Conservation (phyloP, 2,113 vertebrate genomes). For the Physeter macrocephalus region DNA sequence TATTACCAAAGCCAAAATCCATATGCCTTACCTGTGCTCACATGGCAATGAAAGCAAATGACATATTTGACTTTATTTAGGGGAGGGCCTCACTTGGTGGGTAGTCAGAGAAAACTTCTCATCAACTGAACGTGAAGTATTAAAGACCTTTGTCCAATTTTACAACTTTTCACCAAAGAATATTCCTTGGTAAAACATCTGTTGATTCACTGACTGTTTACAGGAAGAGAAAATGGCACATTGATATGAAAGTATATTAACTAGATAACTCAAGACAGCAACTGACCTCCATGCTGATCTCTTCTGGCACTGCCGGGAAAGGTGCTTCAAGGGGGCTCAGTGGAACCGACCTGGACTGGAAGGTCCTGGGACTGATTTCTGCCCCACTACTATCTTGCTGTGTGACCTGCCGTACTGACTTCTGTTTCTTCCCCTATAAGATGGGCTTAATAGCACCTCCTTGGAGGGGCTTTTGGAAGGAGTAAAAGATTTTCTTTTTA, state of each 20-base stretch:
- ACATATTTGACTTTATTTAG: neutral
- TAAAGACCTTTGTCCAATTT: neutral
- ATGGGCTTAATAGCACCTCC: neutral
- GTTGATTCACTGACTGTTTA: neutral
- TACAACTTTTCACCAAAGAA: neutral
- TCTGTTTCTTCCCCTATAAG: neutral
- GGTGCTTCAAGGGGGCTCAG: neutral
- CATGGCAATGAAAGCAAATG: neutral
- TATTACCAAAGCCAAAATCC: neutral
- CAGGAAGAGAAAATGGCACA: neutral
- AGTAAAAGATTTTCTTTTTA: neutral
- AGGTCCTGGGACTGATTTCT: neutral
- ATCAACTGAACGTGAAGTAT: neutral
- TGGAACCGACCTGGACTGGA: neutral
- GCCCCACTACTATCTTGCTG: neutral
- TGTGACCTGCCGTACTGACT: neutral
- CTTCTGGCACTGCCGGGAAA: neutral
- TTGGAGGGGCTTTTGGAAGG: neutral
- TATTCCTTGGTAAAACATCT: neutral
- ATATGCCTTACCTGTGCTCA: neutral
- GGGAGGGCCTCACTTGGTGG: neutral
- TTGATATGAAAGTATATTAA: neutral
- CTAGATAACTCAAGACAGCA: neutral
- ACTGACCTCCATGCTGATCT: neutral
- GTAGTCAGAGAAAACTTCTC: slow-evolving; percentile 1